Conservation (phyloP, 2,888 invertebrate species). For the Lasioglossum vierecki region DNA sequence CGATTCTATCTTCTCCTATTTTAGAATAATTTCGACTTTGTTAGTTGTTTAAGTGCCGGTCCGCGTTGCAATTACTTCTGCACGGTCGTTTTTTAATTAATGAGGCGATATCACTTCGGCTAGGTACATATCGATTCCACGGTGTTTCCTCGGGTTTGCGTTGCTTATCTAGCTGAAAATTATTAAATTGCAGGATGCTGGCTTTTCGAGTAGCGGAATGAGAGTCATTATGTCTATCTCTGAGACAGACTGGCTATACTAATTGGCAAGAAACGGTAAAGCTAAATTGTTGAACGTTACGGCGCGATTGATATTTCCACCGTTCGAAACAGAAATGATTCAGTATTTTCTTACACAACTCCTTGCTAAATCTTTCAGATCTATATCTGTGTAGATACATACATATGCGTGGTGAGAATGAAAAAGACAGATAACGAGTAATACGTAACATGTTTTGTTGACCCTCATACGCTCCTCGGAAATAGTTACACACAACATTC, state of each 20-base stretch:
- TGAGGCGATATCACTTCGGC: background rate
- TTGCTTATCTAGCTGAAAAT: background rate
- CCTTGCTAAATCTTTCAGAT: background rate
- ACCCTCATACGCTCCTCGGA: too few relatives aligned
- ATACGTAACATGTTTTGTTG: too few relatives aligned
- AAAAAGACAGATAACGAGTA: too few relatives aligned
- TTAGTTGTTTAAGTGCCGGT: background rate
- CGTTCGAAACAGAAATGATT: background rate
- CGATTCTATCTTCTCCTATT: background rate
- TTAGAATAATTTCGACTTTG: background rate
- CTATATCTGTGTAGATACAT: too few relatives aligned
- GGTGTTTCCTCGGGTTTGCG: background rate
- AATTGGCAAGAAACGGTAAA: slow-evolving; percentile 1
- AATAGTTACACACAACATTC: too few relatives aligned
- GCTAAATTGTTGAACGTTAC: background rate
- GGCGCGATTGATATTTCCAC: background rate
- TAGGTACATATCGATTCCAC: background rate
- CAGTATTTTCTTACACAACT: background rate
- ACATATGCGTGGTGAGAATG: too few relatives aligned
- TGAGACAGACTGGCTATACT: background rate
- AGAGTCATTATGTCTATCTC: background rate
- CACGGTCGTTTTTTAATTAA: background rate
- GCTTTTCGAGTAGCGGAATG: background rate
- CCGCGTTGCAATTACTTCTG: background rate
- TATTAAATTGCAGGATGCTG: slow-evolving; percentile 2